Evolutionary conservation across 1,140 invertebrate genomes (phyloP).

Genomic region (Melitaea cinxia): DNA sequence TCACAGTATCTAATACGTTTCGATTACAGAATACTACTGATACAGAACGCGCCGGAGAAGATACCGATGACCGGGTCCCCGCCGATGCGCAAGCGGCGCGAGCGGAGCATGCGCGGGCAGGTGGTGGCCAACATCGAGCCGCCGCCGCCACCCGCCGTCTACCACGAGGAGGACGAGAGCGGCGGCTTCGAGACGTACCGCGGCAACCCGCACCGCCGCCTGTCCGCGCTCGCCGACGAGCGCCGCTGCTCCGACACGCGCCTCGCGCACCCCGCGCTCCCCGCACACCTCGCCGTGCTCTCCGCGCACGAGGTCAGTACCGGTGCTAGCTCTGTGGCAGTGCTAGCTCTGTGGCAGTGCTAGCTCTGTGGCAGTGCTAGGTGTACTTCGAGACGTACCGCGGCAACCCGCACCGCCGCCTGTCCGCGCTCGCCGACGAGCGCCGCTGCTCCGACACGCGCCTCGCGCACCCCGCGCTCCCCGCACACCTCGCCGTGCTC

Average conservation of each 20-base stretch:
- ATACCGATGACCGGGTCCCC: constrained; percentile 81
- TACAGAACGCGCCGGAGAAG: constrained; percentile 95
- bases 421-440: constrained; percentile 61
- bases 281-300: constrained; percentile 25
- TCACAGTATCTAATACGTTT: background rate
- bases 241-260: constrained; percentile 77
- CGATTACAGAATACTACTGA: constrained; percentile 87
- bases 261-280: constrained; percentile 24
- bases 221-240: constrained; percentile 58
- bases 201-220: constrained; percentile 63
- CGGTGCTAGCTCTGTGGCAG: no score
- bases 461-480: no score
- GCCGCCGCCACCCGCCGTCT: constrained; percentile 59
- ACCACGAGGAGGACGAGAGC: constrained; percentile 79
- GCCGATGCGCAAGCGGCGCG: constrained; percentile 60
- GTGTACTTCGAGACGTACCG: constrained; percentile 75
- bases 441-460: no score
- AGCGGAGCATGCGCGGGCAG: constrained; percentile 67
- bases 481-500: no score
- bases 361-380: no score
- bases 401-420: constrained; percentile 61
- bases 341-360: no score
- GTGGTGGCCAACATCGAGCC: constrained; percentile 85
- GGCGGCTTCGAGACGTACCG: constrained; percentile 77
- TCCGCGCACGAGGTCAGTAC: constrained; percentile 2